Evolutionary conservation across 2,113 vertebrate species (phyloP), one percentile per base, ranked within the genome.

Genomic region (Eonycteris spelaea): DNA sequence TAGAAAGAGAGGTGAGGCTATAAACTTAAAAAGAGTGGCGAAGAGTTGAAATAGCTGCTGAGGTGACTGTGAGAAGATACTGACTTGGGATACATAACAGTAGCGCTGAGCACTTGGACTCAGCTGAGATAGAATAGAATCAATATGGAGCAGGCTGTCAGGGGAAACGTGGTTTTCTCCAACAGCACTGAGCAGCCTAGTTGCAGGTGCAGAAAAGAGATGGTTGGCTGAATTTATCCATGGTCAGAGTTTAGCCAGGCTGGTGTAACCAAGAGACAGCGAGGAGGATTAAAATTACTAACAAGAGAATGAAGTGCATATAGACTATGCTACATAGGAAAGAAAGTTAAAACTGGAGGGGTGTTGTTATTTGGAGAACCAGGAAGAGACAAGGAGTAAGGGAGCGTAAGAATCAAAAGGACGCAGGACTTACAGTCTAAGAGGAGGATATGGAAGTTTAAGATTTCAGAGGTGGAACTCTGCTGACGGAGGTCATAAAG

Each of bases 51-150:
- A 19, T 7, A 65, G 6, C 80, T 57, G 11, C 35, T 3, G 24
- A 11, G 19, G 61, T 38, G 40, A 16, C 67, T 48, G 16, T 0
- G 3, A 55, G 65, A n/a, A 30, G 67, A 18, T 43, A 6, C 22
- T 15, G 55, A 28, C 22, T 1, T 65, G 55, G 75, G 38, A 19
- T n/a, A 18, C 30, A 1, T 7, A 9, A 15, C 38, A 26, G n/a
- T 11, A 9, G 22, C 11, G n/a, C 38, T 11, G 33, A 78, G 73
- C 40, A 13, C 30, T 24, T 18, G 68, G 45, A 21, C 28, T 2
- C 19, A 28, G 45, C n/a, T 7, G 18, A 24, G 38, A 8, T 7
- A 3, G 30, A 51, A 0, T 4, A 16, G n/a, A 12, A 11, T 9
- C 1, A 2, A 30, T 19, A 43, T 7, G 14, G n/a, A 7, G 59